Conservation (phyloP, 64 coral and sea anemone species). For the Stichodactyla mertensii region DNA sequence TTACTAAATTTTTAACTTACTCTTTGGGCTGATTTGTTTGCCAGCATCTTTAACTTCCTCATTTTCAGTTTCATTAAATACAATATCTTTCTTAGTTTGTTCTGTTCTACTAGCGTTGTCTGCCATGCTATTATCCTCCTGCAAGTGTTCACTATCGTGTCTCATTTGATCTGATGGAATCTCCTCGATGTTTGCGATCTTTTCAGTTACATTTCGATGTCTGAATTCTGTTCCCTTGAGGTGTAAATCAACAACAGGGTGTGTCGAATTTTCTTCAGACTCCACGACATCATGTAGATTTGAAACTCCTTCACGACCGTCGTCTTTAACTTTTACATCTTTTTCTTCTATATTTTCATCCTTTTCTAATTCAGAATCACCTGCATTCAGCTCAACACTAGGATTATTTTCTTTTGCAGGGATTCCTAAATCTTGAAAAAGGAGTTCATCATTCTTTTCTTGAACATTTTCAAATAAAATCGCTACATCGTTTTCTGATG, state of each 20-base stretch:
- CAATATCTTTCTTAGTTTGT: background rate
- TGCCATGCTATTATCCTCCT: background rate
- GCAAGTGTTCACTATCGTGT: background rate
- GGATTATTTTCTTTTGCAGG: background rate
- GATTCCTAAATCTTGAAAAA: background rate
- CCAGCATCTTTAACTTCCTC: background rate
- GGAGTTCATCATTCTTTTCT: background rate
- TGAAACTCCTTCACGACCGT: background rate
- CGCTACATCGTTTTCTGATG: background rate
- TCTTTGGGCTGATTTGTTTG: background rate
- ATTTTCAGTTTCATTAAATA: background rate
- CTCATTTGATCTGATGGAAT: background rate
- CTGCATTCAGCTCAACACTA: background rate
- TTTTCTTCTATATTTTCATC: background rate
- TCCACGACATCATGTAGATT: background rate
- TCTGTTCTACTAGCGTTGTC: background rate
- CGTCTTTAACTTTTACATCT: background rate
- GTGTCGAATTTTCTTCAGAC: background rate
- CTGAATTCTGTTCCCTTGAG: constrained; percentile 43
- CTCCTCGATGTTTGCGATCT: constrained; percentile 25
- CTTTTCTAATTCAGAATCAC: background rate
- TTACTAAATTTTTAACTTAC: background rate
- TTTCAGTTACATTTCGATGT: constrained; percentile 41
- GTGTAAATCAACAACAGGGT: background rate
- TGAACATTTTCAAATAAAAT: background rate